Evolutionary conservation across 92 coral and sea anemone genomes (phyloP), one percentile per base, ranked within the genome.

Genomic region (Parazoanthus atlanticus): DNA sequence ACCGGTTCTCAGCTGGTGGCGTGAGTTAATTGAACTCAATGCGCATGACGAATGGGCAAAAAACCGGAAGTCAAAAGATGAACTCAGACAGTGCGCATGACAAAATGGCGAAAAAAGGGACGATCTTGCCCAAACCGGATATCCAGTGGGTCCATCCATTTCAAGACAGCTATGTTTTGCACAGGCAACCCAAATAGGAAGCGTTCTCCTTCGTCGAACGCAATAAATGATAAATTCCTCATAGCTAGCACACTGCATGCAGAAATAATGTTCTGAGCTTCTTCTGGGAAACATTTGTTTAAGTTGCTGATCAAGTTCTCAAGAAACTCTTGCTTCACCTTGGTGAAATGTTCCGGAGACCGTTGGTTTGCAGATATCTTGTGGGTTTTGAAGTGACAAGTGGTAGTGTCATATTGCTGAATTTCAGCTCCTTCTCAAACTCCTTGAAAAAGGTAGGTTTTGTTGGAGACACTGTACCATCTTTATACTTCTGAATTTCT

Each of bases 211-310:
- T n/a, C n/a, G n/a, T n/a, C n/a, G n/a, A n/a, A n/a, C n/a, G n/a
- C n/a, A n/a, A 56, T 21, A 56, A 56, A 56, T 56, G 65, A 56
- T 56, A 56, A 76, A 76, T 36, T 36, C 80, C 80, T 76, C 80
- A 76, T 76, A 36, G 80, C 80, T 40, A 76, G 26, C 80, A 76
- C 80, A 76, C 80, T 76, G 56, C 56, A 77, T 43, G 81, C 65
- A 46, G 81, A 25, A 77, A 77, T 77, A 46, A 46, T 77, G 81
- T 77, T 26, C 64, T 77, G 65, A 77, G 64, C 23, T 56, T 56
- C 58, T 13, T 49, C 23, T 56, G 64, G 64, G 49, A 56, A 56
- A 56, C 64, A 23, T 17, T 49, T 49, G 58, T 49, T 56, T 56
- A 56, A 56, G 23, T 56, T 56, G 23, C 23, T 56, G 19, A 56